These are phyloP conservation scores for Aphis gossypii DNA, from an alignment of 1,140 invertebrate species.

Conservation along the genomic window DNA sequence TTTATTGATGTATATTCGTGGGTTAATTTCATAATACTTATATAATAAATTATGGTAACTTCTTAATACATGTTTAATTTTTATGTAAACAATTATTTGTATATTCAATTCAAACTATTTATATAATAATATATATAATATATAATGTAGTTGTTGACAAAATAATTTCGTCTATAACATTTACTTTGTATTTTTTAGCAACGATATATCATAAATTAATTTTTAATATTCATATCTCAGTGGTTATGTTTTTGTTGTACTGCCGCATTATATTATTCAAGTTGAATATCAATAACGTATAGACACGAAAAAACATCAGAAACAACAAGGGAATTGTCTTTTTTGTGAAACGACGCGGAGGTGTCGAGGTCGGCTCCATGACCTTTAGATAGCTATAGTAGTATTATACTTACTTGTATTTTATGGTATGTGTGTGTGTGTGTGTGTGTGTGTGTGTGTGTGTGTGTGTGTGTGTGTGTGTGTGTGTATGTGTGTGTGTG, in stretches of 20 bases:
- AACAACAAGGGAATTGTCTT: conserved; percentile 55
- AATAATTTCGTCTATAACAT: background rate
- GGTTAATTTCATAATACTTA: background rate
- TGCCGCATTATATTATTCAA: background rate
- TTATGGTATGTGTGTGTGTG: background rate
- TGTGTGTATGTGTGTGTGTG: no score
- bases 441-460: background rate
- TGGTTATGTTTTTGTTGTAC: background rate
- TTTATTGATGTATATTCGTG: background rate
- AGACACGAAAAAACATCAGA: conserved; percentile 38
- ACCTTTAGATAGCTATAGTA: conserved; percentile 33
- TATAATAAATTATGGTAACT: background rate
- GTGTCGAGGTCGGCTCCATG: conserved; percentile 56
- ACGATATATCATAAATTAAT: background rate
- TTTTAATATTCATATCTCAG: background rate
- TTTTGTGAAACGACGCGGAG: conserved; percentile 46
- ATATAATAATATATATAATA: background rate
- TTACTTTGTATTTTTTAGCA: background rate
- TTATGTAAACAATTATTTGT: background rate
- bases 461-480: no score
- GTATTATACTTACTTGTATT: background rate
- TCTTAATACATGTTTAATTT: background rate
- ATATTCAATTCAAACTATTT: background rate
- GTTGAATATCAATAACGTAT: conserved; percentile 50
- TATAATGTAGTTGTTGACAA: background rate